Evolutionary conservation across 1,140 invertebrate species (phyloP).

Genomic region (Littorina saxatilis): DNA sequence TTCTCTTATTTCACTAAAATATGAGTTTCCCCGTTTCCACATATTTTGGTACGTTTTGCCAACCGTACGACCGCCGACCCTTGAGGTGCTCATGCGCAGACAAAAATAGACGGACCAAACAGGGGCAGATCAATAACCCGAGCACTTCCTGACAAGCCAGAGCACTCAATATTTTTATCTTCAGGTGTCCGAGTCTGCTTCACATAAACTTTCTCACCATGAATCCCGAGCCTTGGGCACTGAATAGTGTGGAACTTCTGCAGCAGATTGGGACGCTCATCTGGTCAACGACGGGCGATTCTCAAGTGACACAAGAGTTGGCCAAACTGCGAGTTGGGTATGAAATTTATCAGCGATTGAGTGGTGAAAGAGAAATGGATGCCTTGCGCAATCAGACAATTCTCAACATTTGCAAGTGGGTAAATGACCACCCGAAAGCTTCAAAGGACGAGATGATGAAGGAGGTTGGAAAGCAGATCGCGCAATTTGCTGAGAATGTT

Average conservation of each 20-base stretch:
- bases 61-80: too few relatives aligned
- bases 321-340: conserved; percentile 48
- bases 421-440: conserved; percentile 63
- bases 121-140: conserved; percentile 25
- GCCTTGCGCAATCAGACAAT: conserved; percentile 59
- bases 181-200: background rate
- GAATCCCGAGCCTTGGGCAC: conserved; percentile 21
- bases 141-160: background rate
- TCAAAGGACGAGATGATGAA: conserved; percentile 58
- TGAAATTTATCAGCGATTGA: conserved; percentile 56
- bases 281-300: conserved; percentile 49
- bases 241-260: conserved; percentile 50
- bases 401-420: conserved; percentile 56
- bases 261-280: conserved; percentile 54
- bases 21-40: too few relatives aligned
- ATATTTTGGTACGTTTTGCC: too few relatives aligned
- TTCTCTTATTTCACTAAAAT: too few relatives aligned
- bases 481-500: conserved; percentile 53
- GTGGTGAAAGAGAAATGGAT: conserved; percentile 56
- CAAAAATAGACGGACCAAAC: conserved; percentile 20
- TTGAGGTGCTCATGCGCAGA: conserved; percentile 31
- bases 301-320: conserved; percentile 46
- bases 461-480: conserved; percentile 58
- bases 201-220: conserved; percentile 3
- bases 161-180: background rate